Base-by-base conservation (phyloP, 2,888 invertebrate species). In the Drosophila kuntzei region DNA sequence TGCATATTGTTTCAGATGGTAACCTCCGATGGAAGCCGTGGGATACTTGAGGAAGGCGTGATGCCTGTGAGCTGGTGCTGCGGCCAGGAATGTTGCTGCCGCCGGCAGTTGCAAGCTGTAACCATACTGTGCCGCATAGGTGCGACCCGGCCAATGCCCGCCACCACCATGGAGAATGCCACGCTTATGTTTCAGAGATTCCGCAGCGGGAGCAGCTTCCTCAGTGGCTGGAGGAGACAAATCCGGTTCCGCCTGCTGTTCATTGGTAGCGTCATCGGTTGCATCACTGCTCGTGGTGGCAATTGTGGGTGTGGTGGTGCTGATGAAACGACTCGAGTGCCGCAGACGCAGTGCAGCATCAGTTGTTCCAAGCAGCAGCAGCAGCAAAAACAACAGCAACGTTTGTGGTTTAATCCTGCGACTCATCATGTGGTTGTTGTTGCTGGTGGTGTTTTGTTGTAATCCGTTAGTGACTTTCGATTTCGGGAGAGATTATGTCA, bases 51-150 rank as follows among this genome's bases (percentile, higher is more conserved):
- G 36, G 4, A 73, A 74, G 9, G 27, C 49, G 16, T 59, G 61
- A 5, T 58, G 63, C 1, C 39, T 54, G 22, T 68, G 68, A n/a
- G 72, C 37, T 0, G 87, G 85, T 8, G 72, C 69, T 0, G 81
- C 83, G 1, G 82, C 68, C 9, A 89, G 54, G n/a, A 65, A 90
- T 0, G 76, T 65, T 8, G 82, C 57, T 1, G 82, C 81, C 6
- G 71, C 77, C 0, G 91, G 91, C 70, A 89, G 54, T 22, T 90
- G 85, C 63, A 90, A 63, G 29, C 87, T 89, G 51, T 91, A 91
- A 29, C 91, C 91, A 65, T 89, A 91, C 29, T 91, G 90, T 1
- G 91, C 63, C 5, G 91, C 91, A 71, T 91, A 91, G 12, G 79
- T 79, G 27, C 85, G 80, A 2, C 81, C 87, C 2, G 91, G 91